Evolutionary conservation across 2,888 invertebrate genomes (phyloP).

Genomic region (Catocala fraxini): DNA sequence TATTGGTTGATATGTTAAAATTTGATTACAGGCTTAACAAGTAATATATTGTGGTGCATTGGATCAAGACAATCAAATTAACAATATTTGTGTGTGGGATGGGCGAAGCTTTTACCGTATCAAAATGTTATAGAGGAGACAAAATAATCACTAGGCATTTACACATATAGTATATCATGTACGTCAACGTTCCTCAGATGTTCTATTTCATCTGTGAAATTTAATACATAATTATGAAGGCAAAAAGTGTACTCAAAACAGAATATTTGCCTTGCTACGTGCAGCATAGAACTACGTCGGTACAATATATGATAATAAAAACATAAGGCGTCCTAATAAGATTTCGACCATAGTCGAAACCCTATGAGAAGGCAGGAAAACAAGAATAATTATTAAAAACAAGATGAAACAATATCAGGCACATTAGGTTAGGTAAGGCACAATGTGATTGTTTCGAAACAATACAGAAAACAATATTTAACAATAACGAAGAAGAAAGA

Average conservation of each 20-base stretch:
- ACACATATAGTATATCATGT: constrained; percentile 29
- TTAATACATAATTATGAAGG: no score
- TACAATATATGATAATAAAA: constrained; percentile 28
- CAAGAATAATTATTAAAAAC: constrained; percentile 48
- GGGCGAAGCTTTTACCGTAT: constrained; percentile 24
- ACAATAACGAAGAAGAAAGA: constrained; percentile 10
- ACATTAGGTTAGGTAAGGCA: constrained; percentile 77
- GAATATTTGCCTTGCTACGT: no score
- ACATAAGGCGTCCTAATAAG: constrained; percentile 57
- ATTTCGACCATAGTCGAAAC: constrained; percentile 60
- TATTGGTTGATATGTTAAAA: constrained; percentile 43
- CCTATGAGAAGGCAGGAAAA: constrained; percentile 60
- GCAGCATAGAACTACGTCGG: no score
- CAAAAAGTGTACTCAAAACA: no score
- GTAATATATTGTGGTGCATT: constrained; percentile 36
- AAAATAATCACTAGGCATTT: constrained; percentile 65
- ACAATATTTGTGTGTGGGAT: constrained; percentile 22
- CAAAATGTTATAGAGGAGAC: constrained; percentile 49
- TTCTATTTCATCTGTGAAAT: no score
- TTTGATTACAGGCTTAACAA: constrained; percentile 46
- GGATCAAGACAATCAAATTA: constrained; percentile 26
- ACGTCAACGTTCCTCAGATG: constrained; percentile 10
- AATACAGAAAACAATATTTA: constrained; percentile 19
- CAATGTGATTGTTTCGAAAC: constrained; percentile 66
- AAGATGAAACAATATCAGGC: constrained; percentile 67